Evolutionary conservation across 2,888 invertebrate genomes (phyloP), one percentile per base, ranked within the genome.

Genomic region (Aphidoletes aphidimyza): DNA sequence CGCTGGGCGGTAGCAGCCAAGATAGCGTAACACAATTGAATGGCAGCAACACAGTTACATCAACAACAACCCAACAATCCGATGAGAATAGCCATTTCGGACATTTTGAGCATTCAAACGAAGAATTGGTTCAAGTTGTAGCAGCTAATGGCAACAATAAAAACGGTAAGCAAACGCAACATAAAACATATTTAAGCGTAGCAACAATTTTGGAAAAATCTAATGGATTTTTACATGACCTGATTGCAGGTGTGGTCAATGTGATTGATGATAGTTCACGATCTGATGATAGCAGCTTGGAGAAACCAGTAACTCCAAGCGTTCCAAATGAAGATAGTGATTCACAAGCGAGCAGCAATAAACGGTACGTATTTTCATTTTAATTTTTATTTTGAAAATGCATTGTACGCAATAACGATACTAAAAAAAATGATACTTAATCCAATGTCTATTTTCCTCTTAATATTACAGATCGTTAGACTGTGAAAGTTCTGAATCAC

Each of bases 251-350:
- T n/a, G 83, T 39, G 19, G 6, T 36, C 87, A 87, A 87, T 85
- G 86, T 86, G 22, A 86, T 88, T 87, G 87, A 89, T 88, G 94
- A 93, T 88, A 94, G 94, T 81, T 92, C 93, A 87, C 94, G 94
- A 86, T 94, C 94, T 36, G 94, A 94, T 85, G 94, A 95, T 89
- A 94, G 94, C 83, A 94, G 94, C 83, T 89, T 94, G 90, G 94
- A 94, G 89, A 92, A 92, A 87, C 93, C 93, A 37, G 91, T 93
- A 86, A 94, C 92, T 84, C 92, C 92, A 86, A 87, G 87, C 42
- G 86, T 87, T 83, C 85, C 85, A 78, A 86, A 86, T 30, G 87
- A 87, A 47, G 87, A 88, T 83, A 87, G 87, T 85, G 87, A 87
- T 85, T 86, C 86, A 83, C 87, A 87, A 85, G 85, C 86, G 5